Evolutionary conservation across 2,113 vertebrate genomes (phyloP), one percentile per base, ranked within the genome.

Genomic region (Nipponia nippon): DNA sequence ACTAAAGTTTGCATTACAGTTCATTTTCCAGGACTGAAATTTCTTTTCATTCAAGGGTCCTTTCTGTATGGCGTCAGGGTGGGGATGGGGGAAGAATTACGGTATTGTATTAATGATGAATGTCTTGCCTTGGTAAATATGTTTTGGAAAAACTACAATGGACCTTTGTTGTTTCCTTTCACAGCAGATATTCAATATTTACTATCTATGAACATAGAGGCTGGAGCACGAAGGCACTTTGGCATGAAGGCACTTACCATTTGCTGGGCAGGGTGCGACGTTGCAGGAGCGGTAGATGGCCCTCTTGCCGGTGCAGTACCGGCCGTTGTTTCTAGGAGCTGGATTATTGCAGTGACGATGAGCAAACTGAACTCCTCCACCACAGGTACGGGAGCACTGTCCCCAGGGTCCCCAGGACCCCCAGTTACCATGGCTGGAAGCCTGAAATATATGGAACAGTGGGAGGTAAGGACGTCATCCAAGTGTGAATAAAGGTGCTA

Each of bases 381-480:
- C 99, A 59, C 99, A 99, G 0, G 99, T 98, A 7, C 99, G 98
- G 30, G 99, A 99, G 91, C 99, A 99, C 16, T 98, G 97, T 21
- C 99, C 99, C 99, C 99, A 99, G 0, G 99, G 82, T 3, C 99
- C 99, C 99, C 99, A 99, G 19, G 99, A 99, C 1, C 99, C 99
- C 99, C 99, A 99, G 97, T 99, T 99, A 65, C 99, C 99, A 4
- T 99, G 99, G 93, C 99, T 99, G 49, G 99, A 99, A 53, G 98
- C 98, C 99, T 99, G 98, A 87, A 98, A 98, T 15, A 82, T 8
- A 96, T 0, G 13, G 17, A 72, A 82, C 7, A 70, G 50, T 13
- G 14, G 36, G 7, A 83, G 34, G 21, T 87, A 49, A 96, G 69
- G 8, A 29, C 1, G 4, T 27, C 52, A 47, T 23, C 46, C 38